These are phyloP conservation scores for Chiroxiphia lanceolata DNA, from an alignment of 2,797 vertebrate species.

Conservation along the genomic window DNA sequence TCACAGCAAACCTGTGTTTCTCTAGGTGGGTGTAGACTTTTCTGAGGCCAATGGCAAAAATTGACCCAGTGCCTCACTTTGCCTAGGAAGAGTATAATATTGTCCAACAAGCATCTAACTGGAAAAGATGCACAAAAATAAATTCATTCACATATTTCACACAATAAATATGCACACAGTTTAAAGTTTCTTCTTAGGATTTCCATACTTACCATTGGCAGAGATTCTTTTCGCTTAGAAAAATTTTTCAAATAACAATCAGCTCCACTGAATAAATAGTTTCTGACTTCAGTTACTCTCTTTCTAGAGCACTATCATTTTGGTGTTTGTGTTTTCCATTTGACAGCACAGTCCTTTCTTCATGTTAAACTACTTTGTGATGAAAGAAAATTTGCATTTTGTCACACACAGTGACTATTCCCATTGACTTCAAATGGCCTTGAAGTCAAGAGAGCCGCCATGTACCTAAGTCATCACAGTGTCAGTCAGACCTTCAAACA, in stretches of 20 bases:
- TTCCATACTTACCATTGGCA: background rate
- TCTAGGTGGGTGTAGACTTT: background rate
- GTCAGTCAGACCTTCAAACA: background rate
- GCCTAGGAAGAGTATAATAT: background rate
- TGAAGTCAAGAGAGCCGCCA: background rate
- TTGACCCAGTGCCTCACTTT: background rate
- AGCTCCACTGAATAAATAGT: background rate
- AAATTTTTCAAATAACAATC: background rate
- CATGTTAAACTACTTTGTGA: background rate
- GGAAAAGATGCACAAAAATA: background rate
- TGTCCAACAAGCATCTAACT: background rate
- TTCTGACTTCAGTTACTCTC: background rate
- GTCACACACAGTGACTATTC: background rate
- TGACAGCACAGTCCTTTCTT: background rate
- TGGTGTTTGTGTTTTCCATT: background rate
- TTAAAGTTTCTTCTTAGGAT: background rate
- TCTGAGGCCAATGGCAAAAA: background rate
- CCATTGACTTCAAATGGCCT: background rate
- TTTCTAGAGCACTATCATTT: background rate
- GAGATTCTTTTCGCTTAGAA: background rate
- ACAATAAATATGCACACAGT: background rate
- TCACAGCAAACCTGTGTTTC: background rate
- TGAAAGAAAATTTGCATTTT: background rate
- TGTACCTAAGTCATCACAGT: background rate
- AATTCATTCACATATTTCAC: background rate